Base-by-base conservation (phyloP, 2,113 vertebrate species). In the Rhinogobius similis region DNA sequence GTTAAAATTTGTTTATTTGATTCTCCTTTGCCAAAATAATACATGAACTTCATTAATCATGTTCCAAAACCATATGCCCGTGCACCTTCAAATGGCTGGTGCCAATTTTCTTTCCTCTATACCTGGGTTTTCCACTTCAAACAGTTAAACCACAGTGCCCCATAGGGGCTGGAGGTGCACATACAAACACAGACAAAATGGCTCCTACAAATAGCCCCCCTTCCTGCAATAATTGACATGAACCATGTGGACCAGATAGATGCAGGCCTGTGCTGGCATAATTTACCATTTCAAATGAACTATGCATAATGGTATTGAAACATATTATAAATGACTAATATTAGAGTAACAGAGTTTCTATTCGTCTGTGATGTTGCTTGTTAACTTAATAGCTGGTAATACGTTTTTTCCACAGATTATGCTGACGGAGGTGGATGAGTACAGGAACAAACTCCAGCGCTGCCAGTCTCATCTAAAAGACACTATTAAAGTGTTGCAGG, bases 401-500 rank as follows among this genome's bases (percentile, higher is more conserved):
- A 13, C 52, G 14, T 26, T 3, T 20, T 85, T 55, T 79, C 36
- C 44, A 24, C 53, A 91, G 90, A 70, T 71, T 68, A 65, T 93
- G 65, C 82, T 86, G 9, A 16, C 50, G 3, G 86, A 88, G 20
- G 71, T 93, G 76, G 68, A 58, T 41, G 73, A 79, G 56, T 87
- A 86, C 75, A 79, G 55, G 69, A 69, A 14, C 27, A 82, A 59
- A 59, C 84, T 93, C 32, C 72, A 89, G 46, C 23, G 55, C 67
- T 89, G 92, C 53, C 88, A 90, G 75, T 38, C 48, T 29, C 85
- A 76, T 43, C 80, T 91, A 70, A 84, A 73, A 41, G 78, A 79
- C 55, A 84, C 68, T 84, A 89, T 89, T 36, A 76, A 73, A 0
- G 78, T 89, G 5, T 70, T 93, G 46, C 89, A 93, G 92, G 93